A percentile compares a stretch with the other conserved stretches of the same genome.
These are phyloP conservation scores for Nemoura dubitans DNA, from an alignment of 2,888 invertebrate genomes.

Conservation along the genomic window DNA sequence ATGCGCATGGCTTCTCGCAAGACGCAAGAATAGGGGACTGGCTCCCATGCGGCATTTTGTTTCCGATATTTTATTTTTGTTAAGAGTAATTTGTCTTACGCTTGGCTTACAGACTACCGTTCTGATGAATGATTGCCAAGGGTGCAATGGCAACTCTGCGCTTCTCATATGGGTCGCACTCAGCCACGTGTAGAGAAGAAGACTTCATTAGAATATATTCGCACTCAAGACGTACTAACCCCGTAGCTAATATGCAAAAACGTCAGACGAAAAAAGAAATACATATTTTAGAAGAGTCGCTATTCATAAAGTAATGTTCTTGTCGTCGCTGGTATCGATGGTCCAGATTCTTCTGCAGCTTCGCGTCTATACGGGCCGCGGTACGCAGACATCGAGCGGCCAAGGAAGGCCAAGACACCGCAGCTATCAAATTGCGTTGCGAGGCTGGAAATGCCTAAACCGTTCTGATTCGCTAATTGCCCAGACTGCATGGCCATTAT, in stretches of 20 bases:
- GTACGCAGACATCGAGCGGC: not conserved
- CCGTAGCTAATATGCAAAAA: not conserved
- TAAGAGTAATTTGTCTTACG: not conserved
- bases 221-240: not conserved
- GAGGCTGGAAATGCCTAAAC: not conserved
- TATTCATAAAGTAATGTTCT: no score
- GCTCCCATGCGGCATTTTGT: not conserved
- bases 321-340: not conserved
- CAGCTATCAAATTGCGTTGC: no score
- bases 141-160: not conserved
- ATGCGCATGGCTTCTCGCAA: not conserved
- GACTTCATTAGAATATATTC: not conserved
- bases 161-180: not conserved
- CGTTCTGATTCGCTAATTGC: not conserved
- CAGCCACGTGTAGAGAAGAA: not conserved
- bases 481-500: not conserved
- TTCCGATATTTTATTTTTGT: not conserved
- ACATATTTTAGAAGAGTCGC: not conserved
- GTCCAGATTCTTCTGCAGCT: not conserved
- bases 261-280: not conserved
- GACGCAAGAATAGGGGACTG: no score
- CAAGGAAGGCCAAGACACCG: not conserved
- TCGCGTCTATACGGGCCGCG: not conserved
- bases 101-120: not conserved
- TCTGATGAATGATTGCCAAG: not conserved